These are phyloP conservation scores for Mastomys coucha DNA, from an alignment of 2,113 vertebrate genomes.

Conservation along the genomic window DNA sequence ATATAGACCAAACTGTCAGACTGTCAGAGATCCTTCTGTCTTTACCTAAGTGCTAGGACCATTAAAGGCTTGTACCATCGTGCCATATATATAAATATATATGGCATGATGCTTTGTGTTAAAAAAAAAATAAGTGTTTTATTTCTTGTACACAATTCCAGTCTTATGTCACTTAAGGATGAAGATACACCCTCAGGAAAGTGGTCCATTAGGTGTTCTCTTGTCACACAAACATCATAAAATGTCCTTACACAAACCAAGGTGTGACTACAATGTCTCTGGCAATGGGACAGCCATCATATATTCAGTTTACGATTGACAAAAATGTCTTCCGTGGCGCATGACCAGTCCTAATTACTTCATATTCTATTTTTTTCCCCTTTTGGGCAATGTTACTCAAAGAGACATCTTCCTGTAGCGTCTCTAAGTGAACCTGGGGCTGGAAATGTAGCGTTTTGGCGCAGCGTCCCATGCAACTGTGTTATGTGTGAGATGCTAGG, in stretches of 20 bases:
- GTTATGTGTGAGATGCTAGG: neutral
- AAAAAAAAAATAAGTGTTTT: constrained; percentile 29
- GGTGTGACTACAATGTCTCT: no score
- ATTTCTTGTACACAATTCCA: constrained; percentile 22
- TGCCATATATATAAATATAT: no score
- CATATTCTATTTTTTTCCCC: constrained; percentile 31
- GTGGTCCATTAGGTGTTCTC: neutral
- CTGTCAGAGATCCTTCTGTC: neutral
- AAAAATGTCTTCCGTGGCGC: neutral
- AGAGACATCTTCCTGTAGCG: neutral
- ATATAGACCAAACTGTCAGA: neutral
- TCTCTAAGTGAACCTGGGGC: neutral
- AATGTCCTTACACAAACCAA: neutral
- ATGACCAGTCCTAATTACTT: constrained; percentile 27
- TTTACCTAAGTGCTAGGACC: neutral
- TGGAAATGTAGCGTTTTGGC: neutral
- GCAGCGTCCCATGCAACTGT: no score
- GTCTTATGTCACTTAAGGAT: neutral
- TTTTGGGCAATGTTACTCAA: constrained; percentile 34
- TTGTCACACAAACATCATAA: neutral
- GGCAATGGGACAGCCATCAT: neutral
- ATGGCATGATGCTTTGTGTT: neutral
- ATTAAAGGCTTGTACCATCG: neutral
- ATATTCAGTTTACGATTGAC: neutral
- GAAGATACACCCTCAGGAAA: neutral